Percentiles rank a stretch among this genome's conserved stretches.
phyloP scores from a whole-genome alignment of 2,888 invertebrate species.

The Perizoma affinitatum region DNA sequence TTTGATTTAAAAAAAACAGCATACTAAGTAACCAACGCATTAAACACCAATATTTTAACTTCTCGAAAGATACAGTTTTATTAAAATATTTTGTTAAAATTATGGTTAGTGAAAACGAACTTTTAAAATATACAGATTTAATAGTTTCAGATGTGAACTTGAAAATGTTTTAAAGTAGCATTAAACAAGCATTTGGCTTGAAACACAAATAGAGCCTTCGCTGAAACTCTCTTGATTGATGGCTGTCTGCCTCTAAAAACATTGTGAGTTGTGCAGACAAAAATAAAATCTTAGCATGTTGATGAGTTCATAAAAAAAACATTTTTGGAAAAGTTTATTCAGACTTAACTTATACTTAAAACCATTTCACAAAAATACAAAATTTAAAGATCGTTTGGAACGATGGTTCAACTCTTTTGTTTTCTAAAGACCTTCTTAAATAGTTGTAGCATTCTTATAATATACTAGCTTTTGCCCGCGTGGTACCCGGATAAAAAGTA shows the following conservation, averaged over 20 bases:
- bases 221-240: constrained; percentile 35
- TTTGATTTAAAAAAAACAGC: too few relatives aligned
- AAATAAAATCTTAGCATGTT: constrained; percentile 23
- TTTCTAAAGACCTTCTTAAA: too few relatives aligned
- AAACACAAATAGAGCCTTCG: constrained; percentile 32
- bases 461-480: too few relatives aligned
- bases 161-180: constrained; percentile 28
- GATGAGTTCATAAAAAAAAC: constrained; percentile 12
- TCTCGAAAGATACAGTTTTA: neutral
- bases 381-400: too few relatives aligned
- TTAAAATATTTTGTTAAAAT: neutral
- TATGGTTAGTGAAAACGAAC: neutral
- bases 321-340: too few relatives aligned
- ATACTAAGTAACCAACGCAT: too few relatives aligned
- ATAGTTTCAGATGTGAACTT: constrained; percentile 11
- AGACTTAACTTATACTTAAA: too few relatives aligned
- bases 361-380: too few relatives aligned
- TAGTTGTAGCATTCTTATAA: too few relatives aligned
- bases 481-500: too few relatives aligned
- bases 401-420: too few relatives aligned
- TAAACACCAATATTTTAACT: too few relatives aligned
- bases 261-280: constrained; percentile 22
- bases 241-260: constrained; percentile 35
- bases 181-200: constrained; percentile 29
- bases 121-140: constrained; percentile 6